Evolutionary conservation across 1,140 invertebrate genomes (phyloP).

Genomic region (Triops longicaudatus): DNA sequence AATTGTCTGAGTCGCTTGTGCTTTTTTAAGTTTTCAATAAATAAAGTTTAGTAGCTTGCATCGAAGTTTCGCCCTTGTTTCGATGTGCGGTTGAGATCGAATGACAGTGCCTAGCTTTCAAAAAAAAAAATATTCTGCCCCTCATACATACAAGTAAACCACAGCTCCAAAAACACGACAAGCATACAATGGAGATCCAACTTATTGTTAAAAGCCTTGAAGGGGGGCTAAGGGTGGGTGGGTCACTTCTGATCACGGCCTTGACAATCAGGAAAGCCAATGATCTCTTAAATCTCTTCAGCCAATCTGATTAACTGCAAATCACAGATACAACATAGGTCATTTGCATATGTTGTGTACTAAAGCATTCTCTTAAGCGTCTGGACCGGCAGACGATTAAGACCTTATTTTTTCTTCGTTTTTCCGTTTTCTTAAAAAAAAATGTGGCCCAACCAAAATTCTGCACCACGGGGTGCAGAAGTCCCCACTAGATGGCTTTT

Average conservation of each 20-base stretch:
- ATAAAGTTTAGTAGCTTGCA: neutral
- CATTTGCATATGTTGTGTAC: neutral
- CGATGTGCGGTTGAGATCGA: neutral
- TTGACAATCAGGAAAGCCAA: neutral
- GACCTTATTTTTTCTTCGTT: neutral
- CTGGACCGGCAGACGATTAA: neutral
- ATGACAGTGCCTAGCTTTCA: slow-evolving; percentile 2
- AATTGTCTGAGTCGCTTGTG: neutral
- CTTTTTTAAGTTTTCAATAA: neutral
- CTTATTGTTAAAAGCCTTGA: neutral
- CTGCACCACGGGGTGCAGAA: neutral
- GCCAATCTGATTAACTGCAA: neutral
- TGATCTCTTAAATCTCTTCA: neutral
- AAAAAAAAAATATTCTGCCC: neutral
- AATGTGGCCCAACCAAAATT: neutral
- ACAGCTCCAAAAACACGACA: neutral
- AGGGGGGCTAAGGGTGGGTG: neutral
- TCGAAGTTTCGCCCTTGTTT: neutral
- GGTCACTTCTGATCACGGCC: neutral
- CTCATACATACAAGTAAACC: neutral
- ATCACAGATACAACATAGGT: slow-evolving; percentile 3
- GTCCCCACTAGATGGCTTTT: neutral
- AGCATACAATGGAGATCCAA: neutral
- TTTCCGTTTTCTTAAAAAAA: neutral
- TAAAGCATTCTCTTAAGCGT: neutral